Conservation (phyloP, 64 coral and sea anemone genomes). For the Dendronephthya gigantea region DNA sequence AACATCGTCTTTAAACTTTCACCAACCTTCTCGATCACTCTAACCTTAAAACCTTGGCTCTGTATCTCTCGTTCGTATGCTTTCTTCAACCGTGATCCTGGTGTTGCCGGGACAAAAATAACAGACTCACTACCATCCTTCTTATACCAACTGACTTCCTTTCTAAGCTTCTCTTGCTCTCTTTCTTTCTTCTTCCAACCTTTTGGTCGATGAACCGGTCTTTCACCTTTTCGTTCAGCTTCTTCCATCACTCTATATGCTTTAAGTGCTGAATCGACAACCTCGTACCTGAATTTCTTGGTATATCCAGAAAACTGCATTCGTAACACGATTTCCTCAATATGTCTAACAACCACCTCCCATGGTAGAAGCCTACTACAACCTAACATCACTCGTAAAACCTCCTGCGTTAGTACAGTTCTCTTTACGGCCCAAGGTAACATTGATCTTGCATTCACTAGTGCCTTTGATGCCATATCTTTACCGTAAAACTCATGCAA, state of each 20-base stretch:
- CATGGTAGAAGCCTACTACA: background rate
- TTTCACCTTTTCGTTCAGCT: background rate
- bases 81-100: too few relatives aligned
- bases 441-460: background rate
- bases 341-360: background rate
- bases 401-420: background rate
- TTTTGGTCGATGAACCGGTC: background rate
- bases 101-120: conserved; percentile 16
- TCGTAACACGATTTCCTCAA: background rate
- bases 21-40: background rate
- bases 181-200: background rate
- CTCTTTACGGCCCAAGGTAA: background rate
- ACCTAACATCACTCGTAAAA: background rate
- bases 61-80: background rate
- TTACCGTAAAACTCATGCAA: background rate
- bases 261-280: conserved; percentile 1
- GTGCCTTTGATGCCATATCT: background rate
- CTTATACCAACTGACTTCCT: background rate
- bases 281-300: background rate
- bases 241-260: conserved; percentile 9
- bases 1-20: background rate
- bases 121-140: conserved; percentile 3
- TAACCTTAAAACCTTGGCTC: background rate
- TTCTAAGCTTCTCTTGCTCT: background rate
- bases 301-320: background rate